These are phyloP conservation scores for Seriola aureovittata DNA, from an alignment of 2,113 vertebrate species.

Conservation along the genomic window DNA sequence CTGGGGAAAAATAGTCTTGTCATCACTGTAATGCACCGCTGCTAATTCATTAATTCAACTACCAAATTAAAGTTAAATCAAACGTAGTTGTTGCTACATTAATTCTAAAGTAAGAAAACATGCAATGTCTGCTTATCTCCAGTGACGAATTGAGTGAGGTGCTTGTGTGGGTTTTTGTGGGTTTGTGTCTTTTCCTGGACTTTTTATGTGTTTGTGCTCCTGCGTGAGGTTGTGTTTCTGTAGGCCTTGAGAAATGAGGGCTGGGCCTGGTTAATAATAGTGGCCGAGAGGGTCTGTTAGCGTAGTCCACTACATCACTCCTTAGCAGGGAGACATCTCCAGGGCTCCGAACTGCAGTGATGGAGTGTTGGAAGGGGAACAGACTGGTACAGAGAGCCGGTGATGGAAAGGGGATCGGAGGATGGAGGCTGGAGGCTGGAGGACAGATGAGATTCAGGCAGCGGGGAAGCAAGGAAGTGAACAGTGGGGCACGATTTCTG, in stretches of 20 bases:
- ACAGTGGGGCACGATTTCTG: slow-evolving; percentile 27
- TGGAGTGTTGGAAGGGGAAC: slow-evolving; percentile 73
- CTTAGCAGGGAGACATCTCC: slow-evolving; percentile 77
- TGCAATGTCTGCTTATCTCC: slow-evolving; percentile 42
- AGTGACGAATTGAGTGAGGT: slow-evolving; percentile 47
- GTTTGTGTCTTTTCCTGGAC: slow-evolving; percentile 26
- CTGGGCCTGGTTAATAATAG: slow-evolving; percentile 75
- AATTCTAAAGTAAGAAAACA: slow-evolving; percentile 59
- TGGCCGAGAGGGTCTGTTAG: slow-evolving; percentile 80
- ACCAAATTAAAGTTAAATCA: slow-evolving; percentile 69
- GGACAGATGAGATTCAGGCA: slow-evolving; percentile 59
- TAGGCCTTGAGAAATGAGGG: slow-evolving; percentile 76
- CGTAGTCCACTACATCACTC: slow-evolving; percentile 81
- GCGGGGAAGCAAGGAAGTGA: slow-evolving; percentile 29
- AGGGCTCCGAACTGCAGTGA: slow-evolving; percentile 74
- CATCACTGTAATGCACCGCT: slow-evolving; percentile 63
- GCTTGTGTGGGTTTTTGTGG: slow-evolving; percentile 20
- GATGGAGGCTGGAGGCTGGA: slow-evolving; percentile 60
- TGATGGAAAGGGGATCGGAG: slow-evolving; percentile 73
- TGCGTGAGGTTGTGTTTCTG: slow-evolving; percentile 49
- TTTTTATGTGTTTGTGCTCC: slow-evolving; percentile 34
- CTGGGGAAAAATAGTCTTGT: slow-evolving; percentile 71
- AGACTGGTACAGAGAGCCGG: slow-evolving; percentile 57
- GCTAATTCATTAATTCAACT: slow-evolving; percentile 76
- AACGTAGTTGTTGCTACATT: slow-evolving; percentile 65